Conservation (phyloP, 2,797 vertebrate species). For the Pseudochromis fuscus region DNA sequence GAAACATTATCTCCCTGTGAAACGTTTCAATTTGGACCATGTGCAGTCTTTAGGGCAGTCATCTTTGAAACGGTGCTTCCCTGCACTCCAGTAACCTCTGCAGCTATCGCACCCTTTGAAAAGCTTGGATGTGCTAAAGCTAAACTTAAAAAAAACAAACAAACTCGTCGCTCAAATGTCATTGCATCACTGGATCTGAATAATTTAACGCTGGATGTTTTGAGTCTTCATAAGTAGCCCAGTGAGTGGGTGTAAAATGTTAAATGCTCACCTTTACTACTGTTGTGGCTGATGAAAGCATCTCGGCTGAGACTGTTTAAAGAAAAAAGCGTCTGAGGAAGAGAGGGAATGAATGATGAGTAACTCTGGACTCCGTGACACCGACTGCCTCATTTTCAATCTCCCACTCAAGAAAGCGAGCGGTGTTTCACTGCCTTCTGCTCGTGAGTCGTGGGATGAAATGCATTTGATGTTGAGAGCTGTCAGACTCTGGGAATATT, state of each 20-base stretch:
- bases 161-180: too few relatives aligned
- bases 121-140: conserved; percentile 12
- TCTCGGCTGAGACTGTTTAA: not conserved
- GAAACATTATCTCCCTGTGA: conserved; percentile 40
- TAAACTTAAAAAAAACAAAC: not conserved
- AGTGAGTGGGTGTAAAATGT: conserved; percentile 8
- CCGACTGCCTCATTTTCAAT: not conserved
- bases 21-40: conserved; percentile 39
- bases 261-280: conserved; percentile 21
- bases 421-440: not conserved
- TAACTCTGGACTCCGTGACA: conserved; percentile 14
- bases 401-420: conserved; percentile 4
- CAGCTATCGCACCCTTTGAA: conserved; percentile 11
- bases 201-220: too few relatives aligned
- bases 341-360: conserved; percentile 19
- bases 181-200: not conserved
- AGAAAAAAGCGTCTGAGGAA: conserved; percentile 15
- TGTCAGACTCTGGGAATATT: conserved; percentile 10
- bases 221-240: conserved; percentile 4
- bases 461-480: conserved; percentile 32
- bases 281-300: conserved; percentile 18
- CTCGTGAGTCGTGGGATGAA: conserved; percentile 11
- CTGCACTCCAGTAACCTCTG: conserved; percentile 6
- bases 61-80: conserved; percentile 19
- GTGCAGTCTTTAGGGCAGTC: conserved; percentile 20